These are phyloP conservation scores for Cephus sareptanus DNA, from an alignment of 2,888 invertebrate genomes.

Conservation along the genomic window DNA sequence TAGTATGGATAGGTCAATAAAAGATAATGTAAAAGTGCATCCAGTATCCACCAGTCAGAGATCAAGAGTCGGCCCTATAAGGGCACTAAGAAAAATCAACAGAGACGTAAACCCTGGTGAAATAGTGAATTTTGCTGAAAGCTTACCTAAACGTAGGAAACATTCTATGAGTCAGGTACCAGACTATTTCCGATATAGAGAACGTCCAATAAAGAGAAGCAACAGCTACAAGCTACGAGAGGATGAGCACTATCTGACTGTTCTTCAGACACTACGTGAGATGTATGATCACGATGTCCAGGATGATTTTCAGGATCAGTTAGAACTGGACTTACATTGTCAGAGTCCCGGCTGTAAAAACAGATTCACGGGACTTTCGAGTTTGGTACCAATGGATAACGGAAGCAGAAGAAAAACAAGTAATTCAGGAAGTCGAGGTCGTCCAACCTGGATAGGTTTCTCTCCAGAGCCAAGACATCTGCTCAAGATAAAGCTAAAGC, in stretches of 20 bases:
- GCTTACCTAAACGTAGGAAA: conserved; percentile 15
- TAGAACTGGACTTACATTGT: conserved; percentile 8
- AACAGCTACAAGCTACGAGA: conserved; percentile 21
- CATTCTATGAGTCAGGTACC: conserved; percentile 14
- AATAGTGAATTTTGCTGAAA: not conserved
- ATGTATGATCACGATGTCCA: conserved; percentile 8
- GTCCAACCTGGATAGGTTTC: not conserved
- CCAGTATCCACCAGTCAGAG: not conserved
- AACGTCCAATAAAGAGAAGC: conserved; percentile 14
- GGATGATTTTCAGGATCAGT: conserved; percentile 2
- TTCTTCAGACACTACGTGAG: conserved; percentile 12
- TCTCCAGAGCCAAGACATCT: conserved; percentile 21
- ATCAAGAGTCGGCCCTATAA: not conserved
- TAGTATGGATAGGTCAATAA: not conserved
- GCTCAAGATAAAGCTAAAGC: conserved; percentile 57
- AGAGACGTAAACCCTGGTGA: not conserved
- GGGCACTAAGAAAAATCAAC: not conserved
- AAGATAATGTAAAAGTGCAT: not conserved
- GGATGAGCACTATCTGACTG: conserved; percentile 19
- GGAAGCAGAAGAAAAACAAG: not conserved
- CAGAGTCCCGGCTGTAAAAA: not conserved
- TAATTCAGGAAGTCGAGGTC: conserved; percentile 1
- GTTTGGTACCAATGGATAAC: not conserved
- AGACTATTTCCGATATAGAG: conserved; percentile 15
- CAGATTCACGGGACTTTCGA: not conserved